phyloP scores from a whole-genome alignment of 2,797 vertebrate species.

The Pseudomugil gertrudae region DNA sequence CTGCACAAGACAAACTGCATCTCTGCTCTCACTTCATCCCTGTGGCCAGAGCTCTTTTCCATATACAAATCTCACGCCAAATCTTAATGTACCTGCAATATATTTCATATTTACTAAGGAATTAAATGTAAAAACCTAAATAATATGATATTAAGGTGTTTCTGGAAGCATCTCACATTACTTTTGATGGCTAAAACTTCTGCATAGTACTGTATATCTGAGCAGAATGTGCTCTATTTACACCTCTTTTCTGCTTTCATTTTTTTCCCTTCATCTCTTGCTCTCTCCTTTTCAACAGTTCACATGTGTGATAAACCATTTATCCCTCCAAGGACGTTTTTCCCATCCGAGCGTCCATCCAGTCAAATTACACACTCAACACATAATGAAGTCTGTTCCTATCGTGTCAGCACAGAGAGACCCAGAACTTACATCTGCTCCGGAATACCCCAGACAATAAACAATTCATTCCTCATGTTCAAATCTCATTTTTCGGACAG shows the following conservation, averaged over 20 bases:
- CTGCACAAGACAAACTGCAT: background rate
- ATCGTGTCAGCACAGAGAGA: slow-evolving; percentile 79
- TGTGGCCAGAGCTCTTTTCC: background rate
- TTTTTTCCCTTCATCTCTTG: slow-evolving; percentile 16
- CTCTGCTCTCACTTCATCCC: background rate
- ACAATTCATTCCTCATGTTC: slow-evolving; percentile 79
- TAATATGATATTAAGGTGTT: background rate
- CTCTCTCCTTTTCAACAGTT: slow-evolving; percentile 51
- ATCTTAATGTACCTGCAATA: background rate
- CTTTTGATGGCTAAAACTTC: slow-evolving; percentile 19
- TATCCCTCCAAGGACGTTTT: slow-evolving; percentile 77
- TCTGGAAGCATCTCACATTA: slow-evolving; percentile 6
- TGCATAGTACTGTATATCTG: background rate
- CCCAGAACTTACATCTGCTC: slow-evolving; percentile 75
- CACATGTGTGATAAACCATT: slow-evolving; percentile 75
- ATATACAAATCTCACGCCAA: background rate
- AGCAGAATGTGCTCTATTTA: slow-evolving; percentile 49
- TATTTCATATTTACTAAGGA: background rate
- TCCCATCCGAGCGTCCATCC: slow-evolving; percentile 68
- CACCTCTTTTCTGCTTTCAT: slow-evolving; percentile 32
- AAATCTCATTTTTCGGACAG: slow-evolving; percentile 82
- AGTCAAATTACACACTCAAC: slow-evolving; percentile 73
- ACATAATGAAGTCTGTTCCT: slow-evolving; percentile 76
- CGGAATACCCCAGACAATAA: slow-evolving; percentile 83
- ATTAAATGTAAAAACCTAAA: background rate